Base-by-base conservation (phyloP, 2,888 invertebrate genomes). In the Hirtodrosophila cameraria region DNA sequence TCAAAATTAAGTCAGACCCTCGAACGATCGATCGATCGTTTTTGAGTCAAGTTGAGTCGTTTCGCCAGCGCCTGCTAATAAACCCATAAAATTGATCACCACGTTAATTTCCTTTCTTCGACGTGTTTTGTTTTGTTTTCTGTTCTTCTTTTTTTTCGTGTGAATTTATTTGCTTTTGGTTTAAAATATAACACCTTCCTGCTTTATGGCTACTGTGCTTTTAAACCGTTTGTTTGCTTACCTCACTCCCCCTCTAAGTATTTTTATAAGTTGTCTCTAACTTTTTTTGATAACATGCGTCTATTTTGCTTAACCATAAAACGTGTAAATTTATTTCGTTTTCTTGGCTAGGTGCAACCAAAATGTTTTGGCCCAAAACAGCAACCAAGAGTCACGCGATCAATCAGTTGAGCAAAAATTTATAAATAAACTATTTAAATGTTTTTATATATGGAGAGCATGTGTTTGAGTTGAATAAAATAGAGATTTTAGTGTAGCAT, bases 81-180 rank as follows among this genome's bases (percentile, higher is more conserved):
- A 80, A 83, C 84, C 72, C 86, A 86, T 86, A 86, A 82, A 82
- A 82, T 82, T 82, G 81, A 82, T 82, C 86, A 77, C 86, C 70
- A 69, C 70, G 86, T 65, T 86, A 86, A 82, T 82, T 84, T 73
- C 39, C 23, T 30, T 15, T 16, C 25, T 57, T 23, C 23, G 20
- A 50, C 12, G 15, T 16, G 20, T 33, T n/a, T 25, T 28, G 46
- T 35, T 11, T 11, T 38, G 41, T 20, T 23, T 42, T 11, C 11
- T 38, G 41, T 25, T 23, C 39, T 55, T 59, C 13, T 52, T 31
- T 39, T 13, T 11, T 7, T 13, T 13, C 12, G 15, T 42, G 27
- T 16, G 33, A 49, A 55, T 70, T 57, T 69, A 45, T 73, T 60
- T 73, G 61, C 16, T 43, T 50, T 30, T 28, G 53, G 30, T 57